Conservation (phyloP, 53 echinoderm and acorn worm genomes). For the Zoroaster sp. region DNA sequence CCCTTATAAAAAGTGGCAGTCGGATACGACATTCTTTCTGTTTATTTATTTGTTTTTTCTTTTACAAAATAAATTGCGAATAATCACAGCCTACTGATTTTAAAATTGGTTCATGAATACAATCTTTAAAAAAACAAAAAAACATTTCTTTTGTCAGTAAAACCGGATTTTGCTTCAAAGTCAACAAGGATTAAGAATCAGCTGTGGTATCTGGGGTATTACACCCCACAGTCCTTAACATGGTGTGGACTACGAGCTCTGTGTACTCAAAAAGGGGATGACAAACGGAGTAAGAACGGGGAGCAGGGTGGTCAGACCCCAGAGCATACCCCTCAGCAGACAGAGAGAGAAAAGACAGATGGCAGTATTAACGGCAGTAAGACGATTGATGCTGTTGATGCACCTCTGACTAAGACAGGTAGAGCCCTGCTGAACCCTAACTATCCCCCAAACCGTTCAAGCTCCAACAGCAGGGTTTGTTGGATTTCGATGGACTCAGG, state of each 20-base stretch:
- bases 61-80: too few relatives aligned
- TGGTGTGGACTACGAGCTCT: slow-evolving; percentile 26
- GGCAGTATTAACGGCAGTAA: neutral
- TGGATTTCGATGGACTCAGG: too few relatives aligned
- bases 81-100: too few relatives aligned
- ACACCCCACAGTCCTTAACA: neutral
- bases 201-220: neutral
- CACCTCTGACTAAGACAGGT: neutral
- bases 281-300: neutral
- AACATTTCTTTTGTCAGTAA: neutral
- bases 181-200: neutral
- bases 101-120: too few relatives aligned
- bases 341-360: neutral
- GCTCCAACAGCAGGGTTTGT: too few relatives aligned
- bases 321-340: slow-evolving; percentile 15
- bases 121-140: too few relatives aligned
- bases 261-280: slow-evolving; percentile 11
- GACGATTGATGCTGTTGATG: neutral
- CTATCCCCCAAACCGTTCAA: too few relatives aligned
- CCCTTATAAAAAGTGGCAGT: too few relatives aligned
- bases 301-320: slow-evolving; percentile 10
- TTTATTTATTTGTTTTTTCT: too few relatives aligned
- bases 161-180: neutral
- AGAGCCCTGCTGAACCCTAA: too few relatives aligned
- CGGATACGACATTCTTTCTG: too few relatives aligned